These are phyloP conservation scores for Cephus cinctus DNA, from an alignment of 1,140 invertebrate genomes.

Conservation along the genomic window DNA sequence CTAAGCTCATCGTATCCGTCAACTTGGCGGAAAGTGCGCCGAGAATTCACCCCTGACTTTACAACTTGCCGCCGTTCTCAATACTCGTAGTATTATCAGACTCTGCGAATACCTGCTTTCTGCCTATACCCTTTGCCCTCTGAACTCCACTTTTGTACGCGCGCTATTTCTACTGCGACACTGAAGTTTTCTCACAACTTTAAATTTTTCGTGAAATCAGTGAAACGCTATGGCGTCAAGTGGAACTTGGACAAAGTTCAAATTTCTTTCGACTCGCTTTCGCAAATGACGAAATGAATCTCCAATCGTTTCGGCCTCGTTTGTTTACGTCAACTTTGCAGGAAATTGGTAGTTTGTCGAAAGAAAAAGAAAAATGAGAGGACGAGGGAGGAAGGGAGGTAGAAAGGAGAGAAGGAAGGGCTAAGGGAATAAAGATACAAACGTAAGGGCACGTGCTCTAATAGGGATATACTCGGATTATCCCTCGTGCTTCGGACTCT, in stretches of 20 bases:
- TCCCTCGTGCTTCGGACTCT: neutral
- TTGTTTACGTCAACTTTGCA: too few relatives aligned
- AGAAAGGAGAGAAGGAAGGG: slow-evolving; percentile 1
- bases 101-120: too few relatives aligned
- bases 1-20: too few relatives aligned
- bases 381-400: neutral
- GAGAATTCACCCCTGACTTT: too few relatives aligned
- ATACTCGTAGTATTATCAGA: too few relatives aligned
- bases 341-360: too few relatives aligned
- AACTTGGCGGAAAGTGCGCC: too few relatives aligned
- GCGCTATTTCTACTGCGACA: too few relatives aligned
- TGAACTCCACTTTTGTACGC: too few relatives aligned
- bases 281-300: neutral
- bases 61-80: too few relatives aligned
- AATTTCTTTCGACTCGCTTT: neutral
- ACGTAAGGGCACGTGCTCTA: neutral
- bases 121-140: too few relatives aligned
- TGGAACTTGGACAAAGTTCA: slow-evolving; percentile 1
- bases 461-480: slow-evolving; percentile 6
- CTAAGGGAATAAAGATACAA: neutral
- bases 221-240: neutral
- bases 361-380: neutral
- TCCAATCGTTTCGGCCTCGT: too few relatives aligned
- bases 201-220: neutral
- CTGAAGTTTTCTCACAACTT: neutral